A percentile compares a stretch with the other conserved stretches of the same genome.
These are phyloP conservation scores for Bombycilla garrulus DNA, from an alignment of 2,113 vertebrate genomes.

Conservation along the genomic window DNA sequence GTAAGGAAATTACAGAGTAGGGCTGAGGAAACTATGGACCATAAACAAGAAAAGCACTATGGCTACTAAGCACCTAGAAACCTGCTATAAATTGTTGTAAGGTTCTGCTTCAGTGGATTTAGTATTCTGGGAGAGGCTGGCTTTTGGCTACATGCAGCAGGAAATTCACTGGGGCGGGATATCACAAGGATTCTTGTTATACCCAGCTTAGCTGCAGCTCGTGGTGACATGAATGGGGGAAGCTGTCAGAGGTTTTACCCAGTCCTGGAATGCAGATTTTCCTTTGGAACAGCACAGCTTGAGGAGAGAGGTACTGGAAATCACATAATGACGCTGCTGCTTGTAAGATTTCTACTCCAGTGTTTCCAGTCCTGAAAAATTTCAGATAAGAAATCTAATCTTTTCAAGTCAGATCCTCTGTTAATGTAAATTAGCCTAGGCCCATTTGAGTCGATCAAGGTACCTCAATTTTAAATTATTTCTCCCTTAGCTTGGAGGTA, in stretches of 20 bases:
- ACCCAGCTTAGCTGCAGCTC: not conserved
- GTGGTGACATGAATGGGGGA: not conserved
- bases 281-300: not conserved
- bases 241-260: constrained; percentile 23
- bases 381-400: not conserved
- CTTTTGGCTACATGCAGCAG: not conserved
- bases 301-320: not conserved
- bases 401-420: not conserved
- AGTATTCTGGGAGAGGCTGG: constrained; percentile 44
- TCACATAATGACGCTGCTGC: not conserved
- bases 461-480: not conserved
- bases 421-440: not conserved
- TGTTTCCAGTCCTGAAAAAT: not conserved
- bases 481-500: not conserved
- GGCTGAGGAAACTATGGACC: constrained; percentile 62
- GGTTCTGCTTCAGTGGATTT: constrained; percentile 63
- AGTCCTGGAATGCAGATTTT: not conserved
- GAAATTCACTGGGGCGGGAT: not conserved
- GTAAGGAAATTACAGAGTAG: constrained; percentile 69
- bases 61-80: constrained; percentile 69
- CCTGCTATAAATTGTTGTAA: constrained; percentile 66
- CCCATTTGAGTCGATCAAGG: not conserved
- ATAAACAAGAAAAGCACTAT: constrained; percentile 64
- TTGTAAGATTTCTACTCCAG: not conserved
- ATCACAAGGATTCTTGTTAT: not conserved